Evolutionary conservation across 2,113 vertebrate genomes (phyloP).

Genomic region (Phrynosoma blainvillii): DNA sequence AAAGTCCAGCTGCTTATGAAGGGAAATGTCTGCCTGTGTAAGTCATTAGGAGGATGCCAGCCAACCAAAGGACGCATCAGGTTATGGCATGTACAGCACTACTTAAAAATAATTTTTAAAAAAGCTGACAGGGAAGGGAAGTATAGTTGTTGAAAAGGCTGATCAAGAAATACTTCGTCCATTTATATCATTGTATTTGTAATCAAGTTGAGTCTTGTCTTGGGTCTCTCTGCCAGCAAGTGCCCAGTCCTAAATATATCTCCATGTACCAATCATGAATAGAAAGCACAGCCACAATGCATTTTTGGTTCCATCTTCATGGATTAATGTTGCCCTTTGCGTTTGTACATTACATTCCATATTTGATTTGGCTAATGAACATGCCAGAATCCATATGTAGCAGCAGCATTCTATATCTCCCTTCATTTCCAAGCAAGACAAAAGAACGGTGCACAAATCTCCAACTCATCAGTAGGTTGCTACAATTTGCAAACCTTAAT

Average conservation of each 20-base stretch:
- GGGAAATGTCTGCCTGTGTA: background rate
- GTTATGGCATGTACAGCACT: constrained; percentile 56
- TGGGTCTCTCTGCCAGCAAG: constrained; percentile 61
- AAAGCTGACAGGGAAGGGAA: background rate
- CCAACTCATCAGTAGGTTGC: too few species aligned
- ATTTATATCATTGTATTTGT: constrained; percentile 68
- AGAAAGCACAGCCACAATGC: background rate
- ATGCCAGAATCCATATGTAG: too few species aligned
- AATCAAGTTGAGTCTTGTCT: constrained; percentile 74
- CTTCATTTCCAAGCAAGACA: too few species aligned
- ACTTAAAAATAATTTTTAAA: constrained; percentile 56
- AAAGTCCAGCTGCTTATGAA: too few species aligned
- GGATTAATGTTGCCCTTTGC: constrained; percentile 56
- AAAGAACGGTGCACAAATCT: too few species aligned
- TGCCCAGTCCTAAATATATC: constrained; percentile 70
- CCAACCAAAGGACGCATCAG: background rate
- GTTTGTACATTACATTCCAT: constrained; percentile 62
- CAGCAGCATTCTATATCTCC: too few species aligned
- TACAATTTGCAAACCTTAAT: too few species aligned
- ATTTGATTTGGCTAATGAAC: too few species aligned
- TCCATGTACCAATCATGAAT: constrained; percentile 52
- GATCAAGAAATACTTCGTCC: constrained; percentile 67
- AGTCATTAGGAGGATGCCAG: background rate
- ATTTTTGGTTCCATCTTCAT: constrained; percentile 47
- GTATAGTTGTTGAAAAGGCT: constrained; percentile 49